These are phyloP conservation scores for Hypocryptadius cinnamomeus DNA, from an alignment of 2,113 vertebrate species.

Conservation along the genomic window DNA sequence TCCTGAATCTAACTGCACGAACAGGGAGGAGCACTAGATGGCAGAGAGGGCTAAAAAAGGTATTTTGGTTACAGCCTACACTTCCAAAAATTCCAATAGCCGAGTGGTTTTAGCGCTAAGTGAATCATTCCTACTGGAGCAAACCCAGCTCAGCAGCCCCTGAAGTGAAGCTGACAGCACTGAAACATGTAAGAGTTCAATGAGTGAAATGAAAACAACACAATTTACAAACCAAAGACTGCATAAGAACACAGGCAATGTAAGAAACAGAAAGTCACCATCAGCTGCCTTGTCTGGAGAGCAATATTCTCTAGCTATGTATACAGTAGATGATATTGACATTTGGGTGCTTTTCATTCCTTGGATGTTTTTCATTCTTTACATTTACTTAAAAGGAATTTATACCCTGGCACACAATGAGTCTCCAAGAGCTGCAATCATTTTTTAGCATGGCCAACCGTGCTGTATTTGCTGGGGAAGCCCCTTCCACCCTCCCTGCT, in stretches of 20 bases:
- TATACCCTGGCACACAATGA: not conserved
- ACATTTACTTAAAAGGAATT: not conserved
- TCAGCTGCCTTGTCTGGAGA: not conserved
- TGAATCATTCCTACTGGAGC: not conserved
- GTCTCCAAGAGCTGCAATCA: not conserved
- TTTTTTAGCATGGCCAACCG: not conserved
- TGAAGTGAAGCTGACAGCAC: not conserved
- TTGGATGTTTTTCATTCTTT: not conserved
- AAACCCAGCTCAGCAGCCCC: not conserved
- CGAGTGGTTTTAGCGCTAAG: not conserved
- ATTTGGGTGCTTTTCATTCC: not conserved
- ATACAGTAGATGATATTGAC: not conserved
- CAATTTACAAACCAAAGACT: not conserved
- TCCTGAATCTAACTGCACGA: not conserved
- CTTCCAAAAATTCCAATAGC: not conserved
- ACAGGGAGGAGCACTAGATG: not conserved
- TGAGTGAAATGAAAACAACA: not conserved
- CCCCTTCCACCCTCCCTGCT: not conserved
- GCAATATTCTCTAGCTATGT: not conserved
- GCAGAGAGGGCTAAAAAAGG: not conserved
- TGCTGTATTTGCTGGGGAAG: not conserved
- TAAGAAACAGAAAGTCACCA: not conserved
- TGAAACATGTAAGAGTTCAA: not conserved
- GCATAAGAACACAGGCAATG: accelerated
- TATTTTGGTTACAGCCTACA: accelerated